Evolutionary conservation across 2,888 invertebrate species (phyloP).

Genomic region (Eupithecia inturbata): DNA sequence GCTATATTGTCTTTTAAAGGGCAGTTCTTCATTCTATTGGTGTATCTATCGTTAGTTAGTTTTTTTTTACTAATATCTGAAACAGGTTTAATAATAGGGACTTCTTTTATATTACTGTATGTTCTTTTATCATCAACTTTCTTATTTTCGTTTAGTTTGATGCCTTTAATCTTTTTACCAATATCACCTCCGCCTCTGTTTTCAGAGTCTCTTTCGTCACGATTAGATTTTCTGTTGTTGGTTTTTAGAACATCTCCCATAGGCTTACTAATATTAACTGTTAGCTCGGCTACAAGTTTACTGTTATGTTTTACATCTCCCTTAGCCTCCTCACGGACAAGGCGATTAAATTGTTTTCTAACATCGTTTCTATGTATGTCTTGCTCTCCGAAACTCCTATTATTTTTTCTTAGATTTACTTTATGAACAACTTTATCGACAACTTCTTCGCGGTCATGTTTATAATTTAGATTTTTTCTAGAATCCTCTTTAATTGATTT

Average conservation of each 20-base stretch:
- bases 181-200: constrained; percentile 9
- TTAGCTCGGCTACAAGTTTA: background rate
- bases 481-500: background rate
- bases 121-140: constrained; percentile 3
- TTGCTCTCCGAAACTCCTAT: background rate
- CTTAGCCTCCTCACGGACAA: background rate
- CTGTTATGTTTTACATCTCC: background rate
- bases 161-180: background rate
- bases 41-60: background rate
- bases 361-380: constrained; percentile 2
- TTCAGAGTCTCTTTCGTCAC: background rate
- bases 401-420: background rate
- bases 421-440: background rate
- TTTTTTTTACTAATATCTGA: background rate
- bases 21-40: background rate
- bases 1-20: background rate
- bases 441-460: background rate
- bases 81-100: background rate
- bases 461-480: background rate
- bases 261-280: background rate
- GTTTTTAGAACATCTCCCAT: background rate
- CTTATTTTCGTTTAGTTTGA: background rate
- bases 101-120: background rate
- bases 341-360: background rate
- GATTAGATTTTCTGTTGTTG: background rate